Percentiles rank a stretch among this genome's conserved stretches.
Evolutionary conservation across 1,140 invertebrate genomes (phyloP).

Genomic region (Sinonovacula constricta): DNA sequence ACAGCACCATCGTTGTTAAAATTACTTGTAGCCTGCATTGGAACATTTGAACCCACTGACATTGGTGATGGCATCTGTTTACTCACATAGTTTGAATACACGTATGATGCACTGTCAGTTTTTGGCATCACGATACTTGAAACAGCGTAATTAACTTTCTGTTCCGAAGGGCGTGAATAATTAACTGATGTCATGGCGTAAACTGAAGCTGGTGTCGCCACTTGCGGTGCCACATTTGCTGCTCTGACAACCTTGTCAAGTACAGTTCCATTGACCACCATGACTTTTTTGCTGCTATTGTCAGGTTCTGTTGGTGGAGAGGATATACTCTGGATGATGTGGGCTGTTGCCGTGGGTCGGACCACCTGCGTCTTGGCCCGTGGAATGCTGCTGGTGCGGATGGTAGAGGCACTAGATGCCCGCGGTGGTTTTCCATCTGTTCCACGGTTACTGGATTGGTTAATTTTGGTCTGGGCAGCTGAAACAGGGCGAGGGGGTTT

Average conservation of each 20-base stretch:
- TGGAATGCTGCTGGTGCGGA: slow-evolving; percentile 44
- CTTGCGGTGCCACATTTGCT: slow-evolving; percentile 7
- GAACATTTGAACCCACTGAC: slow-evolving; percentile 24
- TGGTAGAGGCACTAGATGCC: slow-evolving; percentile 60
- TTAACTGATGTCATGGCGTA: slow-evolving; percentile 43
- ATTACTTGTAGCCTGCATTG: slow-evolving; percentile 20
- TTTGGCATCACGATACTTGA: slow-evolving; percentile 51
- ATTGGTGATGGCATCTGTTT: slow-evolving; percentile 21
- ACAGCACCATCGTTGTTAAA: slow-evolving; percentile 53
- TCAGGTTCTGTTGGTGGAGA: slow-evolving; percentile 36
- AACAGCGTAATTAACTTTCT: slow-evolving; percentile 51
- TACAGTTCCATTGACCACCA: slow-evolving; percentile 68
- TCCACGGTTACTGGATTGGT: slow-evolving; percentile 26
- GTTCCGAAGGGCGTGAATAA: slow-evolving; percentile 19
- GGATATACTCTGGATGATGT: slow-evolving; percentile 68
- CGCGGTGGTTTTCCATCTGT: slow-evolving; percentile 47
- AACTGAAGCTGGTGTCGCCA: slow-evolving; percentile 25
- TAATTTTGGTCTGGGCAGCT: slow-evolving; percentile 53
- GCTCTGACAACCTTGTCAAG: slow-evolving; percentile 66
- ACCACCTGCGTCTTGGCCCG: slow-evolving; percentile 56
- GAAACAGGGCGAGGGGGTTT: slow-evolving; percentile 61
- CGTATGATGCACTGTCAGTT: slow-evolving; percentile 35
- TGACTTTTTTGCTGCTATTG: slow-evolving; percentile 50
- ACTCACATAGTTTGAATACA: slow-evolving; percentile 8
- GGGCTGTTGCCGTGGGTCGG: slow-evolving; percentile 69